Conservation (phyloP, 2,113 vertebrate species). For the Steatornis caripensis region DNA sequence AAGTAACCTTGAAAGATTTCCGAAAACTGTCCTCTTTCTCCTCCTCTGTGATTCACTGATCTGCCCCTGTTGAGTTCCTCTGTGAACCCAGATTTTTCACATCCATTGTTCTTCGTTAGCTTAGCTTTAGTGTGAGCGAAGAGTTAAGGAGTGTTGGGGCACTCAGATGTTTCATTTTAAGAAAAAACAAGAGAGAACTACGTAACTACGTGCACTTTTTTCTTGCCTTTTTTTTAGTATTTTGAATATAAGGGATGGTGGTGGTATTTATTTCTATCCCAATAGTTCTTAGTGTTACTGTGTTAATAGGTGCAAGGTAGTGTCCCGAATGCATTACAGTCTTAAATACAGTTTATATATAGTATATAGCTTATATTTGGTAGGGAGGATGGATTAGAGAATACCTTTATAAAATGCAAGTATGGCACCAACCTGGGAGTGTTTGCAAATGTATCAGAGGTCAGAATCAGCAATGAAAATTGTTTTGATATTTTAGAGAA, state of each 20-base stretch:
- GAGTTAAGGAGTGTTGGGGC: not conserved
- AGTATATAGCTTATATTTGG: not conserved
- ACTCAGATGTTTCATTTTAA: not conserved
- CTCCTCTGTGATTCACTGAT: not conserved
- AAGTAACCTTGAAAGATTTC: not conserved
- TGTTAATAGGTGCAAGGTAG: not conserved
- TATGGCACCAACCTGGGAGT: not conserved
- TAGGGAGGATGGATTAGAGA: not conserved
- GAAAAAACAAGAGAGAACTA: not conserved
- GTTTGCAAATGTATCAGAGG: not conserved
- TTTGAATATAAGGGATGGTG: not conserved
- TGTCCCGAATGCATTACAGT: not conserved
- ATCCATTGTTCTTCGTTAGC: not conserved
- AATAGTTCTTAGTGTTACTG: not conserved
- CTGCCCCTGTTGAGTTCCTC: not conserved
- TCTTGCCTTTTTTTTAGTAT: not conserved
- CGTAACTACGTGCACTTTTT: not conserved
- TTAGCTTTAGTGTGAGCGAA: not conserved
- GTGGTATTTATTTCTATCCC: not conserved
- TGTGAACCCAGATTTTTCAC: not conserved
- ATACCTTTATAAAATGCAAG: not conserved
- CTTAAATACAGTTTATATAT: not conserved
- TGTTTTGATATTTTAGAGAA: not conserved
- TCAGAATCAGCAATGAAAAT: not conserved
- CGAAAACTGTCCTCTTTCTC: not conserved